Base-by-base conservation (phyloP, 2,797 vertebrate genomes). In the Orestias chungarensis region DNA sequence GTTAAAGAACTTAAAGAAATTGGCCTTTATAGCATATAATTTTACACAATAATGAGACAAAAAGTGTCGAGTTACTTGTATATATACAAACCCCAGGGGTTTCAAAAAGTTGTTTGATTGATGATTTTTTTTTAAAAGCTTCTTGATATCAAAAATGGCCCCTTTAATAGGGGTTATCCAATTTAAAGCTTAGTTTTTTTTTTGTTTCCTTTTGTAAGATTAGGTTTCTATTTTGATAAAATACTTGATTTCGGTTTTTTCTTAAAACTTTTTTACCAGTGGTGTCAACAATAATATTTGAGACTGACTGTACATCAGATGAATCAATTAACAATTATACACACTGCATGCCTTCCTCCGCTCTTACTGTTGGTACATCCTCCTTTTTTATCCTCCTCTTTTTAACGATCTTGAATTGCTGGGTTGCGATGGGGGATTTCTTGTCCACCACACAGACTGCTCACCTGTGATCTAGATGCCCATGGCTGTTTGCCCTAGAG, bases 361-460 rank as follows among this genome's bases (percentile, higher is more conserved):
- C 29, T 74, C 61, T 64, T 47, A 38, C 52, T 3, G 52, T 29
- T 31, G 44, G 64, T 86, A 70, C 8, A 27, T 62, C 31, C 43
- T 40, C 54, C 9, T 76, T 67, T 73, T 61, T 33, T 42, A 35
- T 52, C 61, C 65, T 64, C 33, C 62, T 70, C 65, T 15, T 68
- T 84, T 62, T 75, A 75, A 80, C 80, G 79, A 72, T 82, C 76
- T 85, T 81, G 79, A 92, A 90, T 92, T 92, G 89, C 73, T 31
- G 71, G 80, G 80, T 90, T 82, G 82, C 76, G 76, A 69, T 72
- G 91, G 93, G 57, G 93, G 88, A 93, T 91, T 93, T 93, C 77
- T 90, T 66, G 71, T 86, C 76, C 43, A 66, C 81, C 87, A 87
- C 89, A 89, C 85, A 83, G 78, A 87, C 75, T 4, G 31, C 10